A percentile compares a stretch with the other conserved stretches of the same genome.
These are phyloP conservation scores for Chorisops tibialis DNA, from an alignment of 2,888 invertebrate species.

Conservation along the genomic window DNA sequence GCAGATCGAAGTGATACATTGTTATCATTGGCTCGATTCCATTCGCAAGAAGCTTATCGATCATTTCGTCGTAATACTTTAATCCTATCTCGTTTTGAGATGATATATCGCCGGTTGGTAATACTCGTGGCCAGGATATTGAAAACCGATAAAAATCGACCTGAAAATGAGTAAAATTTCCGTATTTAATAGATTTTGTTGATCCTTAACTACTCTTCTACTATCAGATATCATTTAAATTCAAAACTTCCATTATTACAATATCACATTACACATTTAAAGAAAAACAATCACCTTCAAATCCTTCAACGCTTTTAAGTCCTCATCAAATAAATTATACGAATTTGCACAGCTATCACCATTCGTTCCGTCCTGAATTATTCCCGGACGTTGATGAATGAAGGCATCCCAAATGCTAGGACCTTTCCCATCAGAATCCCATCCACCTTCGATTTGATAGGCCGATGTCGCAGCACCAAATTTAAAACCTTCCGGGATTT, in stretches of 20 bases:
- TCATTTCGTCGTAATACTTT: conserved; percentile 63
- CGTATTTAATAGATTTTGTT: too few species aligned
- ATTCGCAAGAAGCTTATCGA: conserved; percentile 59
- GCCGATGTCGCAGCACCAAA: conserved; percentile 43
- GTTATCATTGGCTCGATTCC: conserved; percentile 62
- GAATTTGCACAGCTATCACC: conserved; percentile 61
- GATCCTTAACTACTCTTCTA: too few species aligned
- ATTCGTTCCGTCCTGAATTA: conserved; percentile 52
- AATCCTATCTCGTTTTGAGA: conserved; percentile 59
- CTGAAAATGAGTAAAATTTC: conserved; percentile 30
- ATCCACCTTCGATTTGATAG: conserved; percentile 43
- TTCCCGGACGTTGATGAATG: conserved; percentile 44
- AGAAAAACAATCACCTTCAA: conserved; percentile 50
- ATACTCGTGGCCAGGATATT: conserved; percentile 62
- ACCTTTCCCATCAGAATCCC: conserved; percentile 52
- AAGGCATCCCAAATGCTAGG: conserved; percentile 56
- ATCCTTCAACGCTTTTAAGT: conserved; percentile 56
- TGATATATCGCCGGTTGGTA: conserved; percentile 58
- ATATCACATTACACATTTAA: too few species aligned
- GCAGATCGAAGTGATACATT: conserved; percentile 58
- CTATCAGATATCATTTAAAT: too few species aligned
- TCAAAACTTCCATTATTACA: too few species aligned
- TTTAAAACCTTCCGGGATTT: conserved; percentile 39
- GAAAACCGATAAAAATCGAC: conserved; percentile 58
- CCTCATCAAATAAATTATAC: conserved; percentile 58